These are phyloP conservation scores for Camponotus pennsylvanicus DNA, from an alignment of 1,140 invertebrate species.

Conservation along the genomic window DNA sequence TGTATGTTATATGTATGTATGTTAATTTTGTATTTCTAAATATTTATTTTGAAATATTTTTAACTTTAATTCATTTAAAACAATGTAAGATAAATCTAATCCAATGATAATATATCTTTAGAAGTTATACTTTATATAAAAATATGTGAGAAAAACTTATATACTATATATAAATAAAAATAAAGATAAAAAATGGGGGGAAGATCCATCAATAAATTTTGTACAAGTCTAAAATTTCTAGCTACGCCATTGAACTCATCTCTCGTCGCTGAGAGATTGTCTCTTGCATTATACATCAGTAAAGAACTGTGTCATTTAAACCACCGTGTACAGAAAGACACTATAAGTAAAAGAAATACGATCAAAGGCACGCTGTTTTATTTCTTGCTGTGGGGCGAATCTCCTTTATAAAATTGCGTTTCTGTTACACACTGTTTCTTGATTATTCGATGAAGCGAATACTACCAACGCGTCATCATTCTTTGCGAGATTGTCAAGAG, in stretches of 20 bases:
- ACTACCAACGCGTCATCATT: conserved; percentile 5
- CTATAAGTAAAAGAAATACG: conserved; percentile 17
- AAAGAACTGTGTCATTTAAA: conserved; percentile 34
- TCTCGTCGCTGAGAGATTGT: neutral
- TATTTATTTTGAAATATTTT: neutral
- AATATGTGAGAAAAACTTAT: neutral
- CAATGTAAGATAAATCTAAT: neutral
- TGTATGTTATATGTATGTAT: neutral
- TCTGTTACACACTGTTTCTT: conserved; percentile 4
- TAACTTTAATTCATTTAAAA: neutral
- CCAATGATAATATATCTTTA: neutral
- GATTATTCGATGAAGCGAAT: conserved; percentile 29
- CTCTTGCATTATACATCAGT: conserved; percentile 25
- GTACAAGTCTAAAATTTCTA: neutral
- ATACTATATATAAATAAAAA: neutral
- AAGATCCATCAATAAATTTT: neutral
- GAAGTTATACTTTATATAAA: neutral
- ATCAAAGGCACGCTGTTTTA: conserved; percentile 14
- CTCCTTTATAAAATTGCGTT: conserved; percentile 12
- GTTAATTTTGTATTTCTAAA: neutral
- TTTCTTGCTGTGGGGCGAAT: conserved; percentile 4
- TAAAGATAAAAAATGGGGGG: neutral
- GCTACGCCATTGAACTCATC: neutral
- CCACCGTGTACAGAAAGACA: neutral
- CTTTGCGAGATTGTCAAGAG: conserved; percentile 11